Evolutionary conservation across 2,113 vertebrate species (phyloP).

Genomic region (Scolopax mira): DNA sequence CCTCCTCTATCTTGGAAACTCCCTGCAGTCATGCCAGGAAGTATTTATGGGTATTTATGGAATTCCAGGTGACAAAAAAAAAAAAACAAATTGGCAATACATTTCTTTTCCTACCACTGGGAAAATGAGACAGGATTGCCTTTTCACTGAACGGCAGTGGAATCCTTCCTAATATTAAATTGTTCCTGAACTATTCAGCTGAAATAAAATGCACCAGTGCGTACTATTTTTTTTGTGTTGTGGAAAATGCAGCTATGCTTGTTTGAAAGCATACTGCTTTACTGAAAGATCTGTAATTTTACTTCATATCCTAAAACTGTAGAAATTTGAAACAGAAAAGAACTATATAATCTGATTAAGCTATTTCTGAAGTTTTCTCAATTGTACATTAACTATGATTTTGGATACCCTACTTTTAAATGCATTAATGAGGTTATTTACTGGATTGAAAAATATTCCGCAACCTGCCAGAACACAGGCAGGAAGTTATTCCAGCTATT

Average conservation of each 20-base stretch:
- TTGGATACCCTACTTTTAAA: not conserved
- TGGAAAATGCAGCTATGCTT: not conserved
- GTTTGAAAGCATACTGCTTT: not conserved
- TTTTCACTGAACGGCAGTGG: not conserved
- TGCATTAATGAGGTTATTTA: not conserved
- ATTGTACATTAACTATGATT: not conserved
- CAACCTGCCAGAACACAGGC: not conserved
- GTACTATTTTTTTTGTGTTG: not conserved
- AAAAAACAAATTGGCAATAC: not conserved
- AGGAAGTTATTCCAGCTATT: not conserved
- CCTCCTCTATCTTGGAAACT: not conserved
- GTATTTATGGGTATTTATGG: not conserved
- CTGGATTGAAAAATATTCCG: not conserved
- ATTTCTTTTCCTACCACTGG: not conserved
- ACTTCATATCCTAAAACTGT: not conserved
- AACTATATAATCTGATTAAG: not conserved
- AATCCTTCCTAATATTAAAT: not conserved
- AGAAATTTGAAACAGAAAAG: not conserved
- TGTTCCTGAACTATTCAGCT: not conserved
- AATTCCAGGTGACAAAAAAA: not conserved
- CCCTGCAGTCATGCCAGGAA: not conserved
- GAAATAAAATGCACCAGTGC: not conserved
- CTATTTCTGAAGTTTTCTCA: not conserved
- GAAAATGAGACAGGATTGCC: not conserved
- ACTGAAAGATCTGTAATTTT: not conserved